A percentile compares a stretch with the other conserved stretches of the same genome.
Conservation (phyloP, 30 jellyfish, hydroid and myxozoan genomes). For the Hydra vulgaris region DNA sequence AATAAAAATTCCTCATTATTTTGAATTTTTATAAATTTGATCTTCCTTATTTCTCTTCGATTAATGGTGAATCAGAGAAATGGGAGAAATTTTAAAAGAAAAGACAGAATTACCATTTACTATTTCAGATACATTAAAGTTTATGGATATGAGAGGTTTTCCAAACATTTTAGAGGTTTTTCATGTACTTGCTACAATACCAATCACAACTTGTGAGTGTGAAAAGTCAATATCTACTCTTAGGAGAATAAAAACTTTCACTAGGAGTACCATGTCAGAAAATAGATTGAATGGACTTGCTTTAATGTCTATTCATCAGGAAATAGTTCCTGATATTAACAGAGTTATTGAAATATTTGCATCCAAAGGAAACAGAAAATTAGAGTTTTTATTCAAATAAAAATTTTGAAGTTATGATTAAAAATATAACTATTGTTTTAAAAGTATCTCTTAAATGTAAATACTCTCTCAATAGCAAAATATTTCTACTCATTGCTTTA, state of each 20-base stretch:
- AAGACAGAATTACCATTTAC: conserved; percentile 12
- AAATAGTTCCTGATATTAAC: background rate
- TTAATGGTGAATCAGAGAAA: conserved; percentile 16
- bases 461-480: no score
- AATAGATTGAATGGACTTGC: background rate
- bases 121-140: conserved; percentile 7
- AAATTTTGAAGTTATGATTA: no score
- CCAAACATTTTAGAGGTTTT: conserved; percentile 28
- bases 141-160: conserved; percentile 23
- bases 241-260: conserved; percentile 35
- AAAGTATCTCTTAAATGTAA: background rate
- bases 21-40: conserved; percentile 7
- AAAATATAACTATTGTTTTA: background rate
- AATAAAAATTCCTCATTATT: conserved; percentile 14
- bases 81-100: conserved; percentile 14
- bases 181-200: conserved; percentile 38
- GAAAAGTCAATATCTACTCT: conserved; percentile 41
- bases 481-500: background rate
- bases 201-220: conserved; percentile 46
- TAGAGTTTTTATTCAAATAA: background rate
- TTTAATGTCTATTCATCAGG: background rate
- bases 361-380: background rate
- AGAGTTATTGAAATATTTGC: background rate
- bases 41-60: conserved; percentile 28
- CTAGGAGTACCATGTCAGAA: conserved; percentile 22